A percentile compares a stretch with the other conserved stretches of the same genome.
These are phyloP conservation scores for Oreocharis arfaki DNA, from an alignment of 2,113 vertebrate genomes.

Conservation along the genomic window DNA sequence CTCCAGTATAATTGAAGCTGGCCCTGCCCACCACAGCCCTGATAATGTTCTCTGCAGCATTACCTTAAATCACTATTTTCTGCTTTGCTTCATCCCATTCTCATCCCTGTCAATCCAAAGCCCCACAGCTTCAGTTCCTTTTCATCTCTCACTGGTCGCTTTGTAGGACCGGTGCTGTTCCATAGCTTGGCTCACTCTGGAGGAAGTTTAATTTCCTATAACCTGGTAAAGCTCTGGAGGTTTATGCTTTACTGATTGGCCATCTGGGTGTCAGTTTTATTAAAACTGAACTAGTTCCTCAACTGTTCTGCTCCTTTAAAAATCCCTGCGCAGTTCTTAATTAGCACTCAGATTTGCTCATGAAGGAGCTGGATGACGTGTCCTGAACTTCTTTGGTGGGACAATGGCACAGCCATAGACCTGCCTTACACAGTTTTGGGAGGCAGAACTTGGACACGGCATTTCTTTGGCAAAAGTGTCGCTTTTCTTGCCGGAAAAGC, in stretches of 20 bases:
- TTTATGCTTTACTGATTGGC: not conserved
- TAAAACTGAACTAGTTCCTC: not conserved
- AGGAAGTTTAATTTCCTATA: not conserved
- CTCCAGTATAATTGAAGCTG: not conserved
- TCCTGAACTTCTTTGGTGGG: not conserved
- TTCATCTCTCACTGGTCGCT: not conserved
- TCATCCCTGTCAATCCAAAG: not conserved
- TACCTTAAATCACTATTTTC: not conserved
- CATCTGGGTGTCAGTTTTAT: not conserved
- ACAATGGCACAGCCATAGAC: not conserved
- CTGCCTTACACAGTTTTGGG: accelerated
- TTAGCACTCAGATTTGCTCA: not conserved
- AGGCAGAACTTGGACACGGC: accelerated
- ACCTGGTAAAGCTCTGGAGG: not conserved
- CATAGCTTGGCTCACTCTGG: accelerated
- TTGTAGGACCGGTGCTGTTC: not conserved
- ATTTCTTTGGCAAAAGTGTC: not conserved
- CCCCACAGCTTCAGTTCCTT: not conserved
- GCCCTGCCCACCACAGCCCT: not conserved
- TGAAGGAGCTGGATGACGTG: accelerated
- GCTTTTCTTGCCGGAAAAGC: accelerated
- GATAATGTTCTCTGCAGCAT: not conserved
- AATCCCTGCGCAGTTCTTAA: not conserved
- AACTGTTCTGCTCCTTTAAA: not conserved
- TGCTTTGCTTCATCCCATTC: not conserved